Evolutionary conservation across 2,113 vertebrate species (phyloP).

Genomic region (Silurus asotus): DNA sequence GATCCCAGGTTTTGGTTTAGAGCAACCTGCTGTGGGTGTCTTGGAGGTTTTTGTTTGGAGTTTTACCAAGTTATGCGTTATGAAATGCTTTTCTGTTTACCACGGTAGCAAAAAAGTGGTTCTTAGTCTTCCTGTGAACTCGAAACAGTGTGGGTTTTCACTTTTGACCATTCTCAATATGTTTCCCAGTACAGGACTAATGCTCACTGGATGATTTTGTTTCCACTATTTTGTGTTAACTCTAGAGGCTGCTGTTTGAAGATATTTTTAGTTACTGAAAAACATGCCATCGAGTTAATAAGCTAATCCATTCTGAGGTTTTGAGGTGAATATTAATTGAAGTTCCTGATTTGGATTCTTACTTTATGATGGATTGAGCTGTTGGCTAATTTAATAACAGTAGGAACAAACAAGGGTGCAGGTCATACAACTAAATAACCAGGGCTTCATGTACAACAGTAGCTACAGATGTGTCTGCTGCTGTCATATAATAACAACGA

Average conservation of each 20-base stretch:
- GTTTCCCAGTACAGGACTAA: too few species aligned
- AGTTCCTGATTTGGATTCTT: not conserved
- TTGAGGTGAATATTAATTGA: not conserved
- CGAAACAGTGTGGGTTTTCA: not conserved
- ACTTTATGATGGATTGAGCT: not conserved
- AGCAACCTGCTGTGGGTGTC: not conserved
- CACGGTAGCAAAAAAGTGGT: too few species aligned
- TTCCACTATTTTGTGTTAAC: too few species aligned
- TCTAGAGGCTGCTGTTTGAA: too few species aligned
- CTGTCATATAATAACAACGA: too few species aligned
- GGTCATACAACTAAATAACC: not conserved
- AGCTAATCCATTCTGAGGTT: not conserved
- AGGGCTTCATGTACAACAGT: too few species aligned
- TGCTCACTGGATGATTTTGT: too few species aligned
- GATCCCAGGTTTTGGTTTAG: not conserved
- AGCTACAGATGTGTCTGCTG: too few species aligned
- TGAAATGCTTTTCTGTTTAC: too few species aligned
- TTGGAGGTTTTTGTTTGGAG: not conserved
- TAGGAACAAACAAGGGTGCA: not conserved
- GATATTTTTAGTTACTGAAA: not conserved
- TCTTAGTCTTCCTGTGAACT: too few species aligned
- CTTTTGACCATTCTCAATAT: too few species aligned
- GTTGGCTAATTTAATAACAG: not conserved
- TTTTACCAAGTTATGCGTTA: not conserved
- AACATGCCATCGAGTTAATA: not conserved